Evolutionary conservation across 1,140 invertebrate species (phyloP), one percentile per base, ranked within the genome.

Genomic region (Cryptotermes secundus): DNA sequence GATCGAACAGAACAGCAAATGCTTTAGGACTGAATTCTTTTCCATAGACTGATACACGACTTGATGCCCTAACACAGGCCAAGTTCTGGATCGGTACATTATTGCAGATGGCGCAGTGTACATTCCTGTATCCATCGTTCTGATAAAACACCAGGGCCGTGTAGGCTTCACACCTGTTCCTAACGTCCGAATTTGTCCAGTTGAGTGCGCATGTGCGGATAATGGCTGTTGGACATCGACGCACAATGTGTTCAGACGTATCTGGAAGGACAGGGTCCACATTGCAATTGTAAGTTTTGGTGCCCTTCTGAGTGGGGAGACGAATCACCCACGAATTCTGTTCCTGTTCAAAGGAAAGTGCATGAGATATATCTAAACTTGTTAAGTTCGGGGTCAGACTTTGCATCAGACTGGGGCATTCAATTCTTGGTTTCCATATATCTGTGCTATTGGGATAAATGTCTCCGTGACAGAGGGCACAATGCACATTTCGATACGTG

Each of bases 81-180:
- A 91, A 81, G 82, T 89, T 82, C 84, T 91, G 90, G 45, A 90
- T 86, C 4, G 86, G 85, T 2, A 89, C 90, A 34, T 89, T 86
- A 86, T 93, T 92, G 86, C 93, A 94, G 19, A 90, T 85, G 9
- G 92, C 92, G 86, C 93, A 94, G 86, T 93, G 92, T 0, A 90
- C 86, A 86, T 94, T 94, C 85, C 90, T 88, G 87, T 91, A 93
- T 0, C 88, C 9, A 87, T 86, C n/a, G 59, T 72, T 72, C 59
- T 72, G 59, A 31, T n/a, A 72, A 14, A 72, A 72, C 53, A 83
- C 53, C 7, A 84, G 84, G 9, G 72, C 49, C 16, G 84, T 83
- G 79, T 83, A 83, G 7, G 84, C 81, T 34, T 83, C 81, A 59
- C 84, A 83, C 10, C 82, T 49, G 4, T 84, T 42, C 7, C 84